Base-by-base conservation (phyloP, 1,140 invertebrate species). In the Pinna nobilis region DNA sequence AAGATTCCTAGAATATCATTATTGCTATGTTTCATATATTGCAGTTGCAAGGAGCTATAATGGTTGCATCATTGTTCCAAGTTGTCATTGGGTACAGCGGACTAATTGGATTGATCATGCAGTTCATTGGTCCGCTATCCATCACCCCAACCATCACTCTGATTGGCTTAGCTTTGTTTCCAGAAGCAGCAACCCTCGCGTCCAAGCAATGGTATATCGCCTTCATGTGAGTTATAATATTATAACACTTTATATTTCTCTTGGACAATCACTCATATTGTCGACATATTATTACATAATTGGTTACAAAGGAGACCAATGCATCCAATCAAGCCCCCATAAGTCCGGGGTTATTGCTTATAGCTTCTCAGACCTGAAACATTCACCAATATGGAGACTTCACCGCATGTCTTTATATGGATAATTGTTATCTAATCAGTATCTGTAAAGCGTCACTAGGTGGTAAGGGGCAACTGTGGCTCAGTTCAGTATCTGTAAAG, bases 281-380 rank as follows among this genome's bases (percentile, higher is more conserved):
- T 94, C 0, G 78, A 96, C 25, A 96, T 96, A 84, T 96, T 95
- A 0, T 95, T 96, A 89, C 93, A 94, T 82, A 89, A 97, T 89
- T 90, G 91, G 7, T 91, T 94, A 51, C 91, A 96, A 0, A 87
- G 91, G 13, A 88, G 94, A 20, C 95, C 95, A 0, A 89, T 92
- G 1, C 76, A 92, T 32, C 85, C 87, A 0, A 94, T 93, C 73
- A 88, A 90, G 57, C 92, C 91, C 80, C n/a, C n/a, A n/a, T n/a
- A n/a, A n/a, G n/a, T n/a, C n/a, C n/a, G n/a, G n/a, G n/a, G n/a
- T n/a, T n/a, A n/a, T n/a, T n/a, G n/a, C n/a, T n/a, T n/a, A n/a
- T n/a, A n/a, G n/a, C n/a, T n/a, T n/a, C n/a, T n/a, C n/a, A n/a
- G n/a, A n/a, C n/a, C n/a, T n/a, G n/a, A n/a, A n/a, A n/a, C n/a